Conservation (phyloP, 2,797 vertebrate genomes). For the Coendou prehensilis region DNA sequence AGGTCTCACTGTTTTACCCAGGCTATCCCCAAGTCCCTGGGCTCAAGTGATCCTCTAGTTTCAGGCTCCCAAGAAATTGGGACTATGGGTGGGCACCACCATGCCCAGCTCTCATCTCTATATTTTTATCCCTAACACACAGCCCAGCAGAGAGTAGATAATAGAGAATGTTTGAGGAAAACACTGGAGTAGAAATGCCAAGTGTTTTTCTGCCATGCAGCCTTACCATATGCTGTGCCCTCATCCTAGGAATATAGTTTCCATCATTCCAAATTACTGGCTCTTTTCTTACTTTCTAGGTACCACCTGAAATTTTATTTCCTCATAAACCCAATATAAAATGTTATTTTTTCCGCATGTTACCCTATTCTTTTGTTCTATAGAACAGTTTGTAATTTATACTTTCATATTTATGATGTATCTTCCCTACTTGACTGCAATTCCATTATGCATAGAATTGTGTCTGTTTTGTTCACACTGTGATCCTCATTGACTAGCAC, state of each 20-base stretch:
- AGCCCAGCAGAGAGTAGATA: neutral
- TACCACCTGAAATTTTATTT: slow-evolving; percentile 1
- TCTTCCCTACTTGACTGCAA: neutral
- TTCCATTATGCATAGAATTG: neutral
- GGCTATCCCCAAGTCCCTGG: neutral
- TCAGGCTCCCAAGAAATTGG: neutral
- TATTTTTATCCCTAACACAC: neutral
- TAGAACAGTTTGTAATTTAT: neutral
- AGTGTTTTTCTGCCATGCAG: neutral
- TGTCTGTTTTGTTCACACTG: neutral
- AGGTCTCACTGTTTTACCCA: neutral
- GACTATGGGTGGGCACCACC: too few species aligned
- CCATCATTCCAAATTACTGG: neutral
- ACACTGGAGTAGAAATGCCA: neutral
- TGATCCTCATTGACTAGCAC: neutral
- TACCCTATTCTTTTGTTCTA: slow-evolving; percentile 8
- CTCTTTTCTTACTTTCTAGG: neutral
- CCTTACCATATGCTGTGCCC: neutral
- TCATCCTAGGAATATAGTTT: neutral
- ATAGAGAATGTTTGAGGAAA: neutral
- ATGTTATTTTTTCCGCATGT: neutral
- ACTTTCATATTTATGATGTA: neutral
- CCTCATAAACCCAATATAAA: neutral
- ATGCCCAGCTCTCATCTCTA: neutral
- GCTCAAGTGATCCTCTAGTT: neutral